Base-by-base conservation (phyloP, 2,113 vertebrate genomes). In the Oriolus oriolus region DNA sequence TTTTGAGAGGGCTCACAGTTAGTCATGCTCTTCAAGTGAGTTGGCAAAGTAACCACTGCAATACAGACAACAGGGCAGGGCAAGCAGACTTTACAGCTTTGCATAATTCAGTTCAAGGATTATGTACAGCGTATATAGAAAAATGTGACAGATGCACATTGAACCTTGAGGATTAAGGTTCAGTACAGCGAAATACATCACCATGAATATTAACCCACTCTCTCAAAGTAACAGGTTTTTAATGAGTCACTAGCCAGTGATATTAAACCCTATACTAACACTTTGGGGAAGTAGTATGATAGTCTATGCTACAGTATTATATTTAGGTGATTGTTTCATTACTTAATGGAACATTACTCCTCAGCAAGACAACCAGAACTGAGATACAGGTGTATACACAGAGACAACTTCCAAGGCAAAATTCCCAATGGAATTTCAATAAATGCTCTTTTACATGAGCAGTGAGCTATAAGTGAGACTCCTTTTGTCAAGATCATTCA, bases 121-220 rank as follows among this genome's bases (percentile, higher is more conserved):
- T 95, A 79, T 60, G 21, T 64, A 27, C 37, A 75, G 17, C 0
- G 0, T 69, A 41, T 71, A 41, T 60, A 42, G 41, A 73, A 89
- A 73, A 91, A 88, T 56, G 30, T 79, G 87, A 84, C 53, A 90
- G 76, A 53, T 63, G 42, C 66, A 94, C 81, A 53, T 4, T 87
- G 77, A 96, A 95, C 26, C 45, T 76, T 84, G 83, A 95, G n/a
- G 59, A 74, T 79, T 92, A 94, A 92, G 84, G 44, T 84, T 52
- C 31, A 53, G 26, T 41, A 37, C 44, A 87, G 30, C 45, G n/a
- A 95, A 95, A 95, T 71, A 80, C 18, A 70, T 35, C 47, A 86
- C 41, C 9, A 74, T 89, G 45, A 96, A 64, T 91, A 95, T 85
- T 93, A 95, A 86, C 61, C 45, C 49, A 39, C 47, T 86, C 37